phyloP scores from a whole-genome alignment of 23 tunicate species.

The Styela clava region DNA sequence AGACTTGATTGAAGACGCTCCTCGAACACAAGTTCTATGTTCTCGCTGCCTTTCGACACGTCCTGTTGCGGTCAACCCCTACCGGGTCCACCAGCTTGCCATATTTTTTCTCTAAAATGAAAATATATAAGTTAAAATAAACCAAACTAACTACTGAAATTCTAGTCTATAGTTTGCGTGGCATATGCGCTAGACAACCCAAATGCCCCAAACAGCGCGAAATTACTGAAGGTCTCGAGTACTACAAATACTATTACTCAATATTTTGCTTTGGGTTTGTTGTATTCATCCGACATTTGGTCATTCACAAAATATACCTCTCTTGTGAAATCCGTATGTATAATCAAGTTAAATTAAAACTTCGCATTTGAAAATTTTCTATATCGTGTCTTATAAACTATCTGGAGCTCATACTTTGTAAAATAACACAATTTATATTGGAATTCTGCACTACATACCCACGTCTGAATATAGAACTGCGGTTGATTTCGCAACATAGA shows the following conservation, averaged over 20 bases:
- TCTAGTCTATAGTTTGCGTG: too few relatives aligned
- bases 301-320: too few relatives aligned
- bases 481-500: not conserved
- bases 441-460: not conserved
- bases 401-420: too few relatives aligned
- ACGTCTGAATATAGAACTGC: not conserved
- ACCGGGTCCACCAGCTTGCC: constrained; percentile 24
- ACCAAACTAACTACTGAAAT: too few relatives aligned
- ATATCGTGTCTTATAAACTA: too few relatives aligned
- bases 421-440: not conserved
- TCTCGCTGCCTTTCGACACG: constrained; percentile 22
- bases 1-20: constrained; percentile 11
- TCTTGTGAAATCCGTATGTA: too few relatives aligned
- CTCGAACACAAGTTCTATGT: constrained; percentile 24
- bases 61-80: constrained; percentile 28
- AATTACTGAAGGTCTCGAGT: not conserved
- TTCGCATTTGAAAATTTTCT: too few relatives aligned
- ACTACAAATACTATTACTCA: constrained; percentile 21
- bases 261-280: not conserved
- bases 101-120: not conserved
- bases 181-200: not conserved
- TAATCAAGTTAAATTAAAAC: too few relatives aligned
- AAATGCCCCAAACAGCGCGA: not conserved
- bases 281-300: constrained; percentile 17
- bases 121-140: too few relatives aligned